Base-by-base conservation (phyloP, 2,797 vertebrate species). In the Dendrocincla fuliginosa region DNA sequence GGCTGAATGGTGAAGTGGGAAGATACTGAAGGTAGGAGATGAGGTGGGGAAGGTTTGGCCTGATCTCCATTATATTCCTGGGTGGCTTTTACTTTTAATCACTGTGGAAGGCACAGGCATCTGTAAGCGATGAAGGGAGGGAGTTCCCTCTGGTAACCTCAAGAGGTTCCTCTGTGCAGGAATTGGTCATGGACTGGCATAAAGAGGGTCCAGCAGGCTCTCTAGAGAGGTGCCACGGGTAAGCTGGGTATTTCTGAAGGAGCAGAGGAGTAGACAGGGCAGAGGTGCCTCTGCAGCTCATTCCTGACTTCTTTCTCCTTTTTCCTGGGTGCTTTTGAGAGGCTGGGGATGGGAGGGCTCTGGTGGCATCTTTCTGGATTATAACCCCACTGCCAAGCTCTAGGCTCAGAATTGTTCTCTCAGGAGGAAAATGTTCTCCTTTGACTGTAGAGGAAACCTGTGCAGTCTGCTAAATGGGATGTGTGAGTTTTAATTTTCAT, bases 221-320 rank as follows among this genome's bases (percentile, higher is more conserved):
- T 42, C 44, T 44, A 30, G 25, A 24, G 42, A 50, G 59, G 8
- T 49, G 15, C 17, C 15, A 9, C 0, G 1, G 50, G 4, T 18
- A 22, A 46, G 10, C 47, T 78, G 46, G 50, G 11, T 13, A 11
- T 49, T 74, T 55, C 3, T 80, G 60, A 28, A 57, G 23, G 30
- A 47, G 19, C 24, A 18, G 20, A 8, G 27, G 11, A 47, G 4
- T 5, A 24, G 41, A 24, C 8, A 22, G n/a, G 32, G 24, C 57
- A 70, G 56, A 68, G 7, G 2, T 14, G 61, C 10, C 33, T 37
- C 20, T 53, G 46, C 42, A 33, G 32, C 46, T 18, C 41, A 24
- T 27, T 63, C 6, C 37, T 50, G 52, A 32, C 17, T 44, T 42
- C 11, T 28, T 83, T 75, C 19, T 75, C 17, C 23, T 0, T 0